Evolutionary conservation across 1,140 invertebrate genomes (phyloP), one percentile per base, ranked within the genome.

Genomic region (Drosophila setifemur): DNA sequence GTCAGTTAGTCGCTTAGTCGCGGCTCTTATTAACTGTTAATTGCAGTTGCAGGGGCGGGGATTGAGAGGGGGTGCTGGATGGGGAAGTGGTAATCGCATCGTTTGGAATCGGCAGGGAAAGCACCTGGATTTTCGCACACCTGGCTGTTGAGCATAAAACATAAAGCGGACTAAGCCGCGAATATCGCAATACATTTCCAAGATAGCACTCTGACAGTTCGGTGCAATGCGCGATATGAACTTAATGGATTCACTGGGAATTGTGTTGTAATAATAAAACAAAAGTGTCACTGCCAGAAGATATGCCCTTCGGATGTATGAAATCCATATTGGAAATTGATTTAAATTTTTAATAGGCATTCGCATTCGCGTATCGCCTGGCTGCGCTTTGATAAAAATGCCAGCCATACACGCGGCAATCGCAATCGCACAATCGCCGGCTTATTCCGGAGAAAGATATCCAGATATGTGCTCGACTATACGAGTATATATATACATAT

Each of bases 271-370:
- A 64, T 28, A 70, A 74, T 58, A 48, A 61, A 50, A 61, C 54
- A 63, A 55, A 85, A 71, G 49, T 82, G 73, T 73, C 73, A n/a
- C n/a, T 73, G 69, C 35, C 29, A 70, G 37, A 58, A 67, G 55
- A 68, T 63, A 54, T 35, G 14, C 44, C 12, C 47, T 76, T 47
- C 52, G 49, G 75, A 44, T 75, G 68, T 69, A 52, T 54, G 58
- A 57, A 86, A 83, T 83, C 79, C 79, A 85, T 83, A 83, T 83
- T 79, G 76, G 76, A 86, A 86, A 86, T 86, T 86, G 81, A 86
- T 86, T 86, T 86, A 75, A 86, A 86, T 86, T 69, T 86, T 86
- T 86, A 86, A 86, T 86, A 86, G 82, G 81, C 81, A 48, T 47
- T 68, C 26, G 28, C 52, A 19, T n/a, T n/a, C n/a, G n/a, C n/a